These are phyloP conservation scores for Spea hammondii DNA, from an alignment of 2,797 vertebrate species.

Conservation along the genomic window DNA sequence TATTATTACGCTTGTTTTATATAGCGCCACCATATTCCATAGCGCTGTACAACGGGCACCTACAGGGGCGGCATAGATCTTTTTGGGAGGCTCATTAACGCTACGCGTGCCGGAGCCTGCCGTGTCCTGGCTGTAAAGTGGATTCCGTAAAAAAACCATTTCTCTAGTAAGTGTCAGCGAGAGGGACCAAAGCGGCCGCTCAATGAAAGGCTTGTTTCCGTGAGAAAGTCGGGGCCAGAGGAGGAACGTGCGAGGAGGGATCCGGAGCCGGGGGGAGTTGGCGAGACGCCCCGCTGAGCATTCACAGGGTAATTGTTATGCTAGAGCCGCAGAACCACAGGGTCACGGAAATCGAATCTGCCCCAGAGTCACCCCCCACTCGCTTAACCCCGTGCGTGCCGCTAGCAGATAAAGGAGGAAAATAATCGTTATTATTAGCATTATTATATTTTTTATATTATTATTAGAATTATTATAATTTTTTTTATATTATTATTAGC, in stretches of 20 bases:
- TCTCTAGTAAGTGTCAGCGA: slow-evolving; percentile 6
- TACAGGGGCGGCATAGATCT: no score
- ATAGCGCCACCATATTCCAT: no score
- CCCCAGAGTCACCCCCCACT: neutral
- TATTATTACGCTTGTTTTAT: no score
- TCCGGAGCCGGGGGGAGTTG: neutral
- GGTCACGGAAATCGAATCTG: neutral
- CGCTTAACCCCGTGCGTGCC: no score
- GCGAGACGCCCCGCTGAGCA: neutral
- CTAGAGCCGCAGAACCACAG: neutral
- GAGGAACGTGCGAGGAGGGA: neutral
- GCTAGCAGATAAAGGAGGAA: no score
- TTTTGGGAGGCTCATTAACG: no score
- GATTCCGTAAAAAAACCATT: neutral
- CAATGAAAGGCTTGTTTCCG: neutral
- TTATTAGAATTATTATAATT: no score
- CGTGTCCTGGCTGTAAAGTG: neutral
- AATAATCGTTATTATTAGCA: no score
- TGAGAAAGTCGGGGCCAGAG: neutral
- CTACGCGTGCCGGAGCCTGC: no score
- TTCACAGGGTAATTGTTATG: neutral
- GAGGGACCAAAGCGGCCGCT: neutral
- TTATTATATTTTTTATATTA: no score
- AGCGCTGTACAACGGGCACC: no score
- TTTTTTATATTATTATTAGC: no score